Conservation (phyloP, 1,140 invertebrate genomes). For the Tetraneura akinire region DNA sequence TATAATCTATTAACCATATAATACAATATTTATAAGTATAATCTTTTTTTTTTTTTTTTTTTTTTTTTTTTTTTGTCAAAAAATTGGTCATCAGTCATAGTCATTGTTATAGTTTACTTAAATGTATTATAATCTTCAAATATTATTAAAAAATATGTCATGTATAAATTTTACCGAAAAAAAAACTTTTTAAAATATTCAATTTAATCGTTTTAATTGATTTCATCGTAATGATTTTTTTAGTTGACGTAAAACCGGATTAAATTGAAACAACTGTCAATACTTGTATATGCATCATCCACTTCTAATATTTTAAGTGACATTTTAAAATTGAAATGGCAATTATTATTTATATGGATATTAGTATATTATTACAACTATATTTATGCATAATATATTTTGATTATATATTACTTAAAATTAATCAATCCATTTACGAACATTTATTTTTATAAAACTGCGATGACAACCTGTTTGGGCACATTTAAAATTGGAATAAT, state of each 20-base stretch:
- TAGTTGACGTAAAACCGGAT: slow-evolving; percentile 25
- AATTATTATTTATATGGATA: too few relatives aligned
- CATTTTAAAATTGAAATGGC: not conserved
- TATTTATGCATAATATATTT: not conserved
- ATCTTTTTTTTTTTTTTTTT: too few relatives aligned
- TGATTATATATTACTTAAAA: slow-evolving; percentile 8
- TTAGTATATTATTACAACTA: too few relatives aligned
- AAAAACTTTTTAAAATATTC: slow-evolving; percentile 8
- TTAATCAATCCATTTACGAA: not conserved
- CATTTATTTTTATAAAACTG: not conserved
- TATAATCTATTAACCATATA: not conserved
- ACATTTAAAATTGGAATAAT: not conserved
- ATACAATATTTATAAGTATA: too few relatives aligned
- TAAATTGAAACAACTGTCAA: slow-evolving; percentile 27
- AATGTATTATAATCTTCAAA: not conserved
- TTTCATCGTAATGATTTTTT: slow-evolving; percentile 8
- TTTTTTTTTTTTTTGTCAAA: too few relatives aligned
- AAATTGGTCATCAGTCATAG: too few relatives aligned
- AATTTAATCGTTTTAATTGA: not conserved
- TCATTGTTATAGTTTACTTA: too few relatives aligned
- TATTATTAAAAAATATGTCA: not conserved
- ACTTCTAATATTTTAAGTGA: not conserved
- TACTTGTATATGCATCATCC: not conserved
- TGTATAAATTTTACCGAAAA: not conserved
- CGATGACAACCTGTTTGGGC: not conserved